Evolutionary conservation across 2,888 invertebrate species (phyloP), one percentile per base, ranked within the genome.

Genomic region (Digitonthophagus gazella): DNA sequence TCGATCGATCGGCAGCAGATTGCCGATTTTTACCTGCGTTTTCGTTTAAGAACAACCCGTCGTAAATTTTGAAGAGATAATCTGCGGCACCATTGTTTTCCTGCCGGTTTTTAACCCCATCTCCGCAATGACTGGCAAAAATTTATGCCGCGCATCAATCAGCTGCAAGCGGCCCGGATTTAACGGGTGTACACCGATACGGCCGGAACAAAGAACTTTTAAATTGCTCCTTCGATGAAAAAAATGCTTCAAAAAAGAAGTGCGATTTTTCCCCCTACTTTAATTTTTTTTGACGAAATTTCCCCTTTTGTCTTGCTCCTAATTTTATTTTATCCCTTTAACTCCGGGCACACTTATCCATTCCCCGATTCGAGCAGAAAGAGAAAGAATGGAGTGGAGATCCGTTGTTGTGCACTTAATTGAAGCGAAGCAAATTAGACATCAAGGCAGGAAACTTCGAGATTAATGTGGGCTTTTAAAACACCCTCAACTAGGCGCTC

Each of bases 361-460:
- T 44, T 44, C 28, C 11, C 28, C 28, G 11, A 44, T 44, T 8
- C 28, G 28, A 44, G 11, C 28, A 44, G 28, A 3, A 5, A 44
- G 28, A 44, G 28, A 44, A 44, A 44, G 28, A 44, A 11, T 44
- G 28, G 28, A 44, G 28, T 44, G 28, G 28, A 44, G 28, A 44
- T 44, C 11, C 28, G 28, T 44, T 44, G 28, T 44, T 44, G 28
- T 44, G 28, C 16, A n/a, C 61, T 61, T 61, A 61, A 61, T 61
- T 61, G 61, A 61, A 61, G 61, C 20, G 61, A n/a, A 19, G 61
- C 61, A 61, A 61, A 61, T 61, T 61, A 61, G 61, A 61, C 61
- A 61, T 61, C 61, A 61, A 18, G n/a, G 61, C 19, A 61, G 61
- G 61, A 61, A 61, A 61, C 61, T 61, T 18, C 19, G 20, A 61